Base-by-base conservation (phyloP, 2,113 vertebrate species). In the Chaetorhynchus papuensis region DNA sequence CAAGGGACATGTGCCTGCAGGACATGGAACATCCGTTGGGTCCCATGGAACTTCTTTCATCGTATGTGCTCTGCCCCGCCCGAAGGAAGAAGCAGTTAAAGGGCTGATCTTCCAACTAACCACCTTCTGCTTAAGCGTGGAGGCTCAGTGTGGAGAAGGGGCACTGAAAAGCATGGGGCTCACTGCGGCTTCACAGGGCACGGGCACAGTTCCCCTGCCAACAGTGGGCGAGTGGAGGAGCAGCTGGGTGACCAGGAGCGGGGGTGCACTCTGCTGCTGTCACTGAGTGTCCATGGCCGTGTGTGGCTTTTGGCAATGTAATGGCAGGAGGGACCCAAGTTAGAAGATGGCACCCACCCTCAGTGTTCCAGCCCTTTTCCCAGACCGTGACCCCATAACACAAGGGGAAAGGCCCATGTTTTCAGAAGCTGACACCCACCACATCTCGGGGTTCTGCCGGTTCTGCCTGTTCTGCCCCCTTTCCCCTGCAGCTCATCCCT, bases 221-320 rank as follows among this genome's bases (percentile, higher is more conserved):
- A 24, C 28, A 9, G 24, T 0, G 3, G 24, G 26, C 0, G 2
- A 44, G 8, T 0, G 1, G 39, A 74, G 33, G 70, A 52, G 37
- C 24, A 3, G 2, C 9, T 19, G 42, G 15, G 69, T 66, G 52
- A 56, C 57, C 42, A 15, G 59, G n/a, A 52, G 49, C 0, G 2
- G 16, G 19, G 5, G 3, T 41, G 33, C 59, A 22, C 57, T n/a
- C n/a, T n/a, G n/a, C n/a, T n/a, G n/a, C 37, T 56, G 60, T 9
- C 74, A 30, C 22, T 13, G 81, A 45, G 18, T 33, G 56, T 13
- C 61, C 53, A 12, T 0, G 0, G 49, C 14, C 0, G 0, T 23
- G 52, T 8, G 1, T 1, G 0, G 28, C 69, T 82, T 76, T 75
- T 41, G 49, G 18, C 64, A 53, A 10, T 0, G 2, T 4, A 52